Evolutionary conservation across 2,888 invertebrate species (phyloP), one percentile per base, ranked within the genome.

Genomic region (Drosophila neutralis): DNA sequence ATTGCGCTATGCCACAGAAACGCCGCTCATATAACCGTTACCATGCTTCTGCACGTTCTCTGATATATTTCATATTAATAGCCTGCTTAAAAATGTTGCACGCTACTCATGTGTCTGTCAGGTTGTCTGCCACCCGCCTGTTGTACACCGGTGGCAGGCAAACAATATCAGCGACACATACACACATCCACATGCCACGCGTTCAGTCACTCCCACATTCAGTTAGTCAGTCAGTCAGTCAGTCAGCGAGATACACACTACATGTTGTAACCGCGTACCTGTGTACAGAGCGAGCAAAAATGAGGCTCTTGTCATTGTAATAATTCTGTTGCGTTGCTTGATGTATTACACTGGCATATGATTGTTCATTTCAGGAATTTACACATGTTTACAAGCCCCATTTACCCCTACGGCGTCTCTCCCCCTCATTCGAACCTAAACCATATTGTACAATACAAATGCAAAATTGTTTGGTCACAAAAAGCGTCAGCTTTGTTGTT

Each of bases 331-430:
- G 80, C 62, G 63, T 54, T 81, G 87, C 73, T 74, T 87, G 87
- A 87, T 87, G 90, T 88, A 87, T 87, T 88, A 88, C 90, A 81
- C 73, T 79, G 70, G 70, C 80, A 63, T 87, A 83, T 90, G 87
- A 87, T 90, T 87, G 87, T 87, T 87, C 87, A 88, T 90, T 90
- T 86, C 78, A 69, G 74, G 80, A 89, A 83, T 90, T 90, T 87
- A 86, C 89, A 88, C 89, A 81, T 87, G 87, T 87, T 90, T 86
- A 86, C 89, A 87, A 68, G 83, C 76, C 58, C 61, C 72, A 64
- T 49, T 66, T 51, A 63, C 27, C 31, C 29, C 54, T 8, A 15
- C 45, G 4, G 45, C 8, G 4, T 21, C 24, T 42, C 10, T 13
- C 27, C 45, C 0, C 13, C 15, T n/a, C 13, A 38, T 57, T 40